Evolutionary conservation across 2,888 invertebrate species (phyloP).

Genomic region (Protophormia terraenovae): DNA sequence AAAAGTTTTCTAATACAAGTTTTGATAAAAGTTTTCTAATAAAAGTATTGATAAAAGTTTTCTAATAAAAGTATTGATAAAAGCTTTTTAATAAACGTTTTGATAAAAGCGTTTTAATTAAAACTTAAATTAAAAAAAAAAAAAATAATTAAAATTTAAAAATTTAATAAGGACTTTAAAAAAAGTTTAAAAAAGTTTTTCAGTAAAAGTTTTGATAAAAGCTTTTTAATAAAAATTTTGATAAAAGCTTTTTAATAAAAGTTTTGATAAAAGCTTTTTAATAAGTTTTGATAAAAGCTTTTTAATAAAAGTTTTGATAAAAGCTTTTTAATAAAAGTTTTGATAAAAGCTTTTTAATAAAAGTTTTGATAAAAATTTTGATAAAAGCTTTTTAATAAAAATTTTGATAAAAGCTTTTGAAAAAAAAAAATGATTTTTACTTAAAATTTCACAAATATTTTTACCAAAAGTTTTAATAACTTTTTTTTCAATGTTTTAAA

Average conservation of each 20-base stretch:
- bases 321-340: neutral
- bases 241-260: neutral
- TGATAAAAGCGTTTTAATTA: no score
- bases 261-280: neutral
- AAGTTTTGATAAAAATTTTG: neutral
- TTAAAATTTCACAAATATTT: neutral
- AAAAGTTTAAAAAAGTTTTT: neutral
- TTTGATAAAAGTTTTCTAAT: no score
- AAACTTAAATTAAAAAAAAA: no score
- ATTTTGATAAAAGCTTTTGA: neutral
- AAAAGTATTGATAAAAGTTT: no score
- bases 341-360: no score
- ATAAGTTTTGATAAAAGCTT: neutral
- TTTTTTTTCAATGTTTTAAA: no score
- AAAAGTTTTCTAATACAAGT: no score
- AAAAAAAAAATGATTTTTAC: neutral
- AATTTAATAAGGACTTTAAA: no score
- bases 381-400: neutral
- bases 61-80: no score
- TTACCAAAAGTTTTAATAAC: neutral
- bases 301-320: neutral
- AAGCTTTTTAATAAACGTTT: no score
- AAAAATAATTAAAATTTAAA: no score
- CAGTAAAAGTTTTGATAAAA: neutral
- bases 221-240: neutral